A percentile compares a stretch with the other conserved stretches of the same genome.
These are phyloP conservation scores for Agrilus planipennis DNA, from an alignment of 1,140 invertebrate species.

Conservation along the genomic window DNA sequence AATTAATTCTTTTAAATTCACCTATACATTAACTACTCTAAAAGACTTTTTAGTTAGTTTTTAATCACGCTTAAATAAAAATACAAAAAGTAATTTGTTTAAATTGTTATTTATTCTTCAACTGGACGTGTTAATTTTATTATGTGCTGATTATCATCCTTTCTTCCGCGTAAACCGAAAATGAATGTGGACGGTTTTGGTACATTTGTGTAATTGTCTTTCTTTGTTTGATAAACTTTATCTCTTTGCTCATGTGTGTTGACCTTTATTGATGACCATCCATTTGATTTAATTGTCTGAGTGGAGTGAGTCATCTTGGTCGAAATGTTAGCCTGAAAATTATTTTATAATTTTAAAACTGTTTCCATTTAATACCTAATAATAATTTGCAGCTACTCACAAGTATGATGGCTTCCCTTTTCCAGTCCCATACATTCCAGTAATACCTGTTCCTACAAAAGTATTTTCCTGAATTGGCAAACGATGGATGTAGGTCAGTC, in stretches of 20 bases:
- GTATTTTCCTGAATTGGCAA: constrained; percentile 48
- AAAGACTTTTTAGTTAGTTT: too few species aligned
- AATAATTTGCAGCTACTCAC: constrained; percentile 10
- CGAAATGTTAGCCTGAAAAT: constrained; percentile 42
- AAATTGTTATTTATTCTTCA: constrained; percentile 21
- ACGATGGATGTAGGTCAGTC: constrained; percentile 56
- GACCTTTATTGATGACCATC: constrained; percentile 37
- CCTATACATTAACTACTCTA: too few species aligned
- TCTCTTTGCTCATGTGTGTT: constrained; percentile 40
- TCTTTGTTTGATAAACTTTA: constrained; percentile 42
- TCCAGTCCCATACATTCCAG: constrained; percentile 68
- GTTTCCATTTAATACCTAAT: background rate
- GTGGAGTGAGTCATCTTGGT: constrained; percentile 45
- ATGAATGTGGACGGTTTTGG: constrained; percentile 36
- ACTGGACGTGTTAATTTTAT: constrained; percentile 28
- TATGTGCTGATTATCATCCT: constrained; percentile 34
- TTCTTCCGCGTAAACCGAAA: constrained; percentile 42
- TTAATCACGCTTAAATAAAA: too few species aligned
- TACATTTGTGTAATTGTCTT: constrained; percentile 41
- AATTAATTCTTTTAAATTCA: too few species aligned
- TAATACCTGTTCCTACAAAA: constrained; percentile 56
- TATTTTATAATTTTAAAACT: background rate
- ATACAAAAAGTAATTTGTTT: too few species aligned
- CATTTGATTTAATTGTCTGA: constrained; percentile 45
- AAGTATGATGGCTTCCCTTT: constrained; percentile 25